phyloP scores from a whole-genome alignment of 92 coral and sea anemone species.

The Micromussa lordhowensis region DNA sequence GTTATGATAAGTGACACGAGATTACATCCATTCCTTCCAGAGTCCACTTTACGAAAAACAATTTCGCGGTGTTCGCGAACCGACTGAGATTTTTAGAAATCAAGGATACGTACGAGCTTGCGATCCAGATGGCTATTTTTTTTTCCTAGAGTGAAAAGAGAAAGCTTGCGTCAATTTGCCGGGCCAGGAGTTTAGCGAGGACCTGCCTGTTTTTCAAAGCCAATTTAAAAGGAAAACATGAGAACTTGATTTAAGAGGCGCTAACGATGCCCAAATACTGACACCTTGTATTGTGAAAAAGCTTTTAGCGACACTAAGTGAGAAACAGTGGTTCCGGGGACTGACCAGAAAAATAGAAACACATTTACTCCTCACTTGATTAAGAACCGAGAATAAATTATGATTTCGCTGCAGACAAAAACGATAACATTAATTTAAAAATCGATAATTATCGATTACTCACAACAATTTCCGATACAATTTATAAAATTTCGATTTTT shows the following conservation, averaged over 20 bases:
- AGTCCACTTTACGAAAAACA: not conserved
- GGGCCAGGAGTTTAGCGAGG: not conserved
- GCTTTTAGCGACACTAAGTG: conserved; percentile 37
- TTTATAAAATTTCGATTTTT: too few species aligned
- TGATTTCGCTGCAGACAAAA: too few species aligned
- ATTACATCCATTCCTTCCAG: not conserved
- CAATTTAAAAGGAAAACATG: conserved; percentile 6
- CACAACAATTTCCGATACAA: too few species aligned
- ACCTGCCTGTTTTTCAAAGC: not conserved
- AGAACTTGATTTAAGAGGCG: conserved; percentile 32
- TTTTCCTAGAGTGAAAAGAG: not conserved
- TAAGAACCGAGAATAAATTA: not conserved
- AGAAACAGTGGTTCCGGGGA: conserved; percentile 42
- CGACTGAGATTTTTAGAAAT: not conserved
- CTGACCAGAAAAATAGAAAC: conserved; percentile 2
- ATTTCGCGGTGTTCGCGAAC: not conserved
- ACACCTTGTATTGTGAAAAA: conserved; percentile 15
- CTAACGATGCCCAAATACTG: conserved; percentile 31
- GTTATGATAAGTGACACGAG: not conserved
- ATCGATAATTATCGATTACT: too few species aligned
- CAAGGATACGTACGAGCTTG: too few species aligned
- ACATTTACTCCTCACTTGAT: not conserved
- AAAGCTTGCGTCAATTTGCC: not conserved
- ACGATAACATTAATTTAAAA: too few species aligned
- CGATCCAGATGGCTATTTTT: not conserved